These are phyloP conservation scores for Ia io DNA, from an alignment of 2,113 vertebrate genomes.

Conservation along the genomic window DNA sequence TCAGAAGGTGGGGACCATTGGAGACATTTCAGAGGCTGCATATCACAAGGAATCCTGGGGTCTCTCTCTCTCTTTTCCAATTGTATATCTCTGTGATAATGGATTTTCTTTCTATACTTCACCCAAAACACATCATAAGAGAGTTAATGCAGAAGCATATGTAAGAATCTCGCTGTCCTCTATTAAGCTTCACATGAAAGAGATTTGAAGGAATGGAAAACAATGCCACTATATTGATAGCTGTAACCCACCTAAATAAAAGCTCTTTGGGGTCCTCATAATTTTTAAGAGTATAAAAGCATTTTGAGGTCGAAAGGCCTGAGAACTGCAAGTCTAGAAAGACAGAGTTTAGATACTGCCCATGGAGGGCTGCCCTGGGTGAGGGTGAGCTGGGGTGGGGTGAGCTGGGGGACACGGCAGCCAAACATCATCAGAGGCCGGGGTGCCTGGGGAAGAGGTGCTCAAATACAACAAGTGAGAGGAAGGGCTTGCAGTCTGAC, in stretches of 20 bases:
- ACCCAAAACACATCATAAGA: neutral
- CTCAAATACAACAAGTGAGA: neutral
- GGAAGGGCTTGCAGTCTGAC: neutral
- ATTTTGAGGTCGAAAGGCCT: neutral
- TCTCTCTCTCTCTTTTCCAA: neutral
- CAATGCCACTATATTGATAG: neutral
- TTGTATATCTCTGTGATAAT: neutral
- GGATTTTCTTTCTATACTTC: neutral
- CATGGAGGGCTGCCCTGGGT: neutral
- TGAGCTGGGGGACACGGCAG: neutral
- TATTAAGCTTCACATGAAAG: neutral
- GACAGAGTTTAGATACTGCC: neutral
- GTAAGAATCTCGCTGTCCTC: neutral
- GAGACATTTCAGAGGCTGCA: neutral
- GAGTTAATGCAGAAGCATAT: neutral
- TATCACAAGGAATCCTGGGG: accelerated
- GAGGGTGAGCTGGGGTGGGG: neutral
- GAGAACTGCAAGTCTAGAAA: neutral
- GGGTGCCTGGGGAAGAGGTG: neutral
- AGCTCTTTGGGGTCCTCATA: neutral
- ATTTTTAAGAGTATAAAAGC: neutral
- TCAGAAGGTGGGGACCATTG: neutral
- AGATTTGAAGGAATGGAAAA: neutral
- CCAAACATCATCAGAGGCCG: neutral
- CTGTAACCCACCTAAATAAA: neutral